Evolutionary conservation across 2,113 vertebrate genomes (phyloP), one percentile per base, ranked within the genome.

Genomic region (Agapornis roseicollis): DNA sequence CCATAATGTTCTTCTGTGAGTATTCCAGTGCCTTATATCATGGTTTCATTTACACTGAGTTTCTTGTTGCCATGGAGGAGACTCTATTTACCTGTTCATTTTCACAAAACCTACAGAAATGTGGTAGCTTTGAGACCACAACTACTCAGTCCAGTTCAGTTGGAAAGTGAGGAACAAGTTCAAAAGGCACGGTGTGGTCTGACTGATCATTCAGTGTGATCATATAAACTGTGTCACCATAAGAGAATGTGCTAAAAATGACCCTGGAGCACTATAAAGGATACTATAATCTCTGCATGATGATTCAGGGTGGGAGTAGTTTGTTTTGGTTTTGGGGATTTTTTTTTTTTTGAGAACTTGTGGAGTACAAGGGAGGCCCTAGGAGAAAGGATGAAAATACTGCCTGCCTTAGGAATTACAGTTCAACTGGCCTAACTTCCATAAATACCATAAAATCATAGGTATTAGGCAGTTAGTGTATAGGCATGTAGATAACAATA

Each of bases 61-160:
- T 94, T 66, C 82, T 91, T 85, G 66, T 91, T 94, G 92, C 66
- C 37, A 65, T 69, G 58, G 85, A 85, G 53, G 41, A 37, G 44
- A 66, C 70, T 74, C 35, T 93, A 60, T 76, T 85, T 94, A 89
- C 85, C 74, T 93, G 78, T 29, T 85, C n/a, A 23, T 94, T 86
- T 93, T 87, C 74, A 87, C 65, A 87, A 64, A 74, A 85, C 37
- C 47, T 69, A 15, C 28, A 89, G 56, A 63, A 60, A 92, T 17
- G 11, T 37, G 39, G 24, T 44, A 85, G 65, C 44, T 82, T 39
- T 80, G 52, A 89, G 74, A 89, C 33, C 33, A 73, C 18, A 19
- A 17, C 60, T 68, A 22, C 28, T 69, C 10, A 0, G 56, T 61
- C 44, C 24, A 11, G 10, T 87, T 93, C 2, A 11, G 56, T 0